Evolutionary conservation across 2,113 vertebrate genomes (phyloP).

Genomic region (Tachuris rubrigastra): DNA sequence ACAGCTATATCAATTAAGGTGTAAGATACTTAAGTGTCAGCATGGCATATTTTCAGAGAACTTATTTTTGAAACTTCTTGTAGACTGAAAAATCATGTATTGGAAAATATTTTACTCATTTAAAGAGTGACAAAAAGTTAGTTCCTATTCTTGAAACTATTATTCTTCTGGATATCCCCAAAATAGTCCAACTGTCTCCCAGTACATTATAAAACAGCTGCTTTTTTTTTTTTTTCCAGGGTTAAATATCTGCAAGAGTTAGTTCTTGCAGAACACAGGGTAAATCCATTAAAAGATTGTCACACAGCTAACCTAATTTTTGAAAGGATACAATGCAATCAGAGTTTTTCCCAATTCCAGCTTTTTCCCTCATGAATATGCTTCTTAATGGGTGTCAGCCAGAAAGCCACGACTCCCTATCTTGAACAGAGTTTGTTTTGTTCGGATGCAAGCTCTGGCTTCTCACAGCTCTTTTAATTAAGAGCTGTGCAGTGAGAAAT

Average conservation of each 20-base stretch:
- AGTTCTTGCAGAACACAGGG: not conserved
- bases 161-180: not conserved
- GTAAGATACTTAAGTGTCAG: not conserved
- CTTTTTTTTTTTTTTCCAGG: not conserved
- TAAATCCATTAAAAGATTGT: not conserved
- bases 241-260: not conserved
- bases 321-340: not conserved
- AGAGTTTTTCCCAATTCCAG: not conserved
- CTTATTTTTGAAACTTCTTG: not conserved
- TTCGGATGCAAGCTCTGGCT: constrained; percentile 62
- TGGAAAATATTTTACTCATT: not conserved
- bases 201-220: not conserved
- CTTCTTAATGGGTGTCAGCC: constrained; percentile 25
- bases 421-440: constrained; percentile 70
- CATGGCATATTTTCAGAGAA: not conserved
- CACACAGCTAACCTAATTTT: constrained; percentile 26
- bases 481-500: constrained; percentile 51
- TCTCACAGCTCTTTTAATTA: constrained; percentile 60
- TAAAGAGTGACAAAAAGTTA: not conserved
- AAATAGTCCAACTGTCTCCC: not conserved
- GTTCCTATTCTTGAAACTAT: not conserved
- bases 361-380: constrained; percentile 35
- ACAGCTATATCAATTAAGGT: not conserved
- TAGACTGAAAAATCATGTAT: not conserved
- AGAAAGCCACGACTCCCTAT: constrained; percentile 20